Evolutionary conservation across 2,113 vertebrate genomes (phyloP).

Genomic region (Caloenas nicobarica): DNA sequence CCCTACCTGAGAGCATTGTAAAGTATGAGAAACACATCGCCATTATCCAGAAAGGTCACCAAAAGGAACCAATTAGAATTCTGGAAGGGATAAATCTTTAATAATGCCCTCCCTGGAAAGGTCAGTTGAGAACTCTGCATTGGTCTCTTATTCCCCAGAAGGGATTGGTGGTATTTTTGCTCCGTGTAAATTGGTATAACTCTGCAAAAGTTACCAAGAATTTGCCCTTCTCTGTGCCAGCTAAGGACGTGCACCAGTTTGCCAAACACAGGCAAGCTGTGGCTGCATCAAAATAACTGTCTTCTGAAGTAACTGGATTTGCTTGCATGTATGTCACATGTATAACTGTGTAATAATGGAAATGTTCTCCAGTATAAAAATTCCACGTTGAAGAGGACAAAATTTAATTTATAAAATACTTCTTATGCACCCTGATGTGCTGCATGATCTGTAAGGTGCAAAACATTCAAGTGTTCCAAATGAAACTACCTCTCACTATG

Average conservation of each 20-base stretch:
- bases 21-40: constrained; percentile 28
- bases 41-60: constrained; percentile 49
- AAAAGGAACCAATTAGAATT: constrained; percentile 40
- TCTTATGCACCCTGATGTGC: background rate
- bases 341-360: background rate
- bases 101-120: constrained; percentile 29
- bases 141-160: constrained; percentile 32
- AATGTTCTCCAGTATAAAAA: background rate
- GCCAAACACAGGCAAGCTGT: background rate
- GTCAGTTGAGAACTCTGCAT: background rate
- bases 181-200: background rate
- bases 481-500: background rate
- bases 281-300: background rate
- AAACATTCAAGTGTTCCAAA: background rate
- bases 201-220: background rate
- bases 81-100: constrained; percentile 46
- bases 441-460: background rate
- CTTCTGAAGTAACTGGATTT: background rate
- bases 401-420: background rate
- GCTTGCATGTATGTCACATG: background rate
- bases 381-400: background rate
- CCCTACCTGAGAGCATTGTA: constrained; percentile 13
- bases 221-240: background rate
- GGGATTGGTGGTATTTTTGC: background rate
- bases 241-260: background rate